Evolutionary conservation across 2,888 invertebrate genomes (phyloP).

Genomic region (Nymphalis urticae): DNA sequence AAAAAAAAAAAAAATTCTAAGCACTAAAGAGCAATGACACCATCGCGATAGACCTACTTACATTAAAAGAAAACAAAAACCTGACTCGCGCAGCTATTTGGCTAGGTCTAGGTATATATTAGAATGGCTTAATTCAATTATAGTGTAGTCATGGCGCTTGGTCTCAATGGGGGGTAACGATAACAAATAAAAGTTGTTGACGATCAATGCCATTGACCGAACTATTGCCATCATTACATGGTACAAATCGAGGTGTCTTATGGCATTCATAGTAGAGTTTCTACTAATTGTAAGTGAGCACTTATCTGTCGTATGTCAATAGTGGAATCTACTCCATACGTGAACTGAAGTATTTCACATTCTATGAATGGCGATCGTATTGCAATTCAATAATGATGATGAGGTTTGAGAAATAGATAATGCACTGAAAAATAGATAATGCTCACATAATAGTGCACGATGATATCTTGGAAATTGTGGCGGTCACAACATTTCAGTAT

Average conservation of each 20-base stretch:
- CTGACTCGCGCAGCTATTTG: not conserved
- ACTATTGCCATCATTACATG: not conserved
- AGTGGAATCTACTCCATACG: no score
- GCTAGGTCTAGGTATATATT: conserved; percentile 1
- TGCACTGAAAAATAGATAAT: no score
- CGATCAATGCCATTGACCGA: not conserved
- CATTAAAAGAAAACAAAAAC: not conserved
- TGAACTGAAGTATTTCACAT: no score
- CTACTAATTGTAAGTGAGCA: not conserved
- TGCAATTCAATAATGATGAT: not conserved
- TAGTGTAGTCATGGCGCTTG: not conserved
- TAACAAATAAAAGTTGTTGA: not conserved
- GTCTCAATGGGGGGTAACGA: not conserved
- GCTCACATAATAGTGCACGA: no score
- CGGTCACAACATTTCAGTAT: no score
- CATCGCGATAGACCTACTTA: not conserved
- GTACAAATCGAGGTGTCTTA: not conserved
- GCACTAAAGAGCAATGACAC: not conserved
- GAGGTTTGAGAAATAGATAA: no score
- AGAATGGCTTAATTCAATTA: conserved; percentile 1
- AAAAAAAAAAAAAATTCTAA: no score
- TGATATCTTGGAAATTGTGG: no score
- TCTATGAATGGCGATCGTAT: no score
- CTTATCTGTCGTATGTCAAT: not conserved
- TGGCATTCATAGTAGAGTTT: not conserved